phyloP scores from a whole-genome alignment of 2,888 invertebrate species.

The Amphipoea oculea region DNA sequence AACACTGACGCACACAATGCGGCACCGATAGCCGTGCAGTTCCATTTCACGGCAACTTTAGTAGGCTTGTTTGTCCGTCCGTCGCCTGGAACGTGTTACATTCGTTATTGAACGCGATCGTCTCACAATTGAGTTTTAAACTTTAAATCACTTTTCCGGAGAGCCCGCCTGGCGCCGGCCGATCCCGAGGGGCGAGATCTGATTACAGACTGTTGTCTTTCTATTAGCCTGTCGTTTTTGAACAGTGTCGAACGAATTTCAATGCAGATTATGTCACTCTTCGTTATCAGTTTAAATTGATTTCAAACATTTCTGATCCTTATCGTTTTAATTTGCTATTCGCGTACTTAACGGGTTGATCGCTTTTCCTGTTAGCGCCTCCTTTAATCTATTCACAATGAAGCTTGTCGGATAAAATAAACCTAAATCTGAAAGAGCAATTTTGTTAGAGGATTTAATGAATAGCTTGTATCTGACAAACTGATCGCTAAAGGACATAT shows the following conservation, averaged over 20 bases:
- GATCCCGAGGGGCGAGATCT: constrained; percentile 71
- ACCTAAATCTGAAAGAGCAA: constrained; percentile 33
- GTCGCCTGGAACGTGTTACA: constrained; percentile 63
- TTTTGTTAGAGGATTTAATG: constrained; percentile 54
- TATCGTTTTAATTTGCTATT: constrained; percentile 62
- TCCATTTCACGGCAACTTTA: constrained; percentile 77
- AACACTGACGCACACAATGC: constrained; percentile 18
- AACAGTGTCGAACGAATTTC: constrained; percentile 69
- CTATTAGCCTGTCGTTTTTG: constrained; percentile 72
- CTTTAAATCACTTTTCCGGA: constrained; percentile 77
- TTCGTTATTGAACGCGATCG: constrained; percentile 67
- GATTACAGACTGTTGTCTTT: constrained; percentile 82
- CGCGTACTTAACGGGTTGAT: constrained; percentile 58
- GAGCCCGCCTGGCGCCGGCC: constrained; percentile 55
- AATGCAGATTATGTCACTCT: constrained; percentile 76
- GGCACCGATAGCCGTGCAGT: constrained; percentile 61
- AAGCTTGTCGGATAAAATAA: constrained; percentile 42
- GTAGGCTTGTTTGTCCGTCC: constrained; percentile 69
- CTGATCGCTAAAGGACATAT: constrained; percentile 58
- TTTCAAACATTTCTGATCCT: constrained; percentile 67
- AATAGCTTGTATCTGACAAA: constrained; percentile 48
- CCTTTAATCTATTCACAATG: constrained; percentile 56
- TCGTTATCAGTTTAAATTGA: constrained; percentile 74
- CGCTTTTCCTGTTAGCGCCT: constrained; percentile 48
- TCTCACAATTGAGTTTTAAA: constrained; percentile 72